Base-by-base conservation (phyloP, 2,888 invertebrate genomes). In the Amphipoea lucens region DNA sequence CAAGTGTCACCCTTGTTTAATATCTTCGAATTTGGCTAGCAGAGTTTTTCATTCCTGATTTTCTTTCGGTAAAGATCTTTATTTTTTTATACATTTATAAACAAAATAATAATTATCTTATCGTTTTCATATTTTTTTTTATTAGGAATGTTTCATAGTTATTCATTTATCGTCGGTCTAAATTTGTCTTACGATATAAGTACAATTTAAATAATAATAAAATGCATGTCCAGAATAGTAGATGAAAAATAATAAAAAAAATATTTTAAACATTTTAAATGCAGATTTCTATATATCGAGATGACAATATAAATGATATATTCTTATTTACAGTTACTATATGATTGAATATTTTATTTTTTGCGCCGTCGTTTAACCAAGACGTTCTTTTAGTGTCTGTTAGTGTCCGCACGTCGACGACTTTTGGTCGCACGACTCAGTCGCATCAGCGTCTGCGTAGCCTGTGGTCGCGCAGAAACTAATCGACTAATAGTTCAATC, bases 241-340 rank as follows among this genome's bases (percentile, higher is more conserved):
- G 94, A 95, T 83, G 92, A 93, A 90, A 91, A 90, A 91, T 94
- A 94, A 94, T 89, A 72, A 68, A 74, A 65, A 79, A 86, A 76
- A 80, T 95, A 96, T 95, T 96, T 95, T 96, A 94, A 95, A 94
- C 90, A 92, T 95, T 95, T 95, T 94, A 94, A 95, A 94, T 87
- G 93, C 96, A 96, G 95, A 96, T 96, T 95, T 96, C 93, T 96
- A 96, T 96, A 95, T 96, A 96, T 95, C 93, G 92, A 95, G 92
- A 94, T 92, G 96, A 96, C 96, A 96, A 96, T 96, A 96, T 96
- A 90, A 94, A 87, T 95, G 90, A 94, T 94, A 96, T 95, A 95
- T 94, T 93, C 92, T 96, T 96, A 96, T 96, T 96, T 96, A 96
- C 96, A 96, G 95, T 95, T 92, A 92, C 86, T 88, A 91, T 93